These are phyloP conservation scores for Xiphophorus birchmanni DNA, from an alignment of 2,797 vertebrate genomes.

Conservation along the genomic window DNA sequence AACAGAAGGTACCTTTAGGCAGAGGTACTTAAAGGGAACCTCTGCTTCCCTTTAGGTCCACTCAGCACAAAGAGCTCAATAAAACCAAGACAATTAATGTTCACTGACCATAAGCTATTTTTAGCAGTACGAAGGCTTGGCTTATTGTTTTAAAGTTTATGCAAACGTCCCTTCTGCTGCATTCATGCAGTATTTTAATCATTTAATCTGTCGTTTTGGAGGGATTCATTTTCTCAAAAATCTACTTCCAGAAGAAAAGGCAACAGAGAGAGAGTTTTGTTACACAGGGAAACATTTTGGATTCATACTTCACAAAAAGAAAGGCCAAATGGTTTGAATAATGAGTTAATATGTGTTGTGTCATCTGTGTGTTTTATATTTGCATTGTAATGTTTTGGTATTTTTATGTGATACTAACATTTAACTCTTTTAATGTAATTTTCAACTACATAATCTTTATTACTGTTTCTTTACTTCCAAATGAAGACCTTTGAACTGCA, in stretches of 20 bases:
- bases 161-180: not conserved
- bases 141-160: not conserved
- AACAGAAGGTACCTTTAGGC: no score
- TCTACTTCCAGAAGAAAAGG: not conserved
- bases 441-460: no score
- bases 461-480: no score
- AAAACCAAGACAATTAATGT: conserved; percentile 15
- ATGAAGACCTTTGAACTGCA: no score
- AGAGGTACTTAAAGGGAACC: not conserved
- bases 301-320: not conserved
- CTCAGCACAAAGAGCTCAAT: conserved; percentile 14
- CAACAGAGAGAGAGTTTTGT: not conserved
- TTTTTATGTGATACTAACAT: no score
- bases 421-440: no score
- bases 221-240: not conserved
- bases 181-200: not conserved
- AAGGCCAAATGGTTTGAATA: not conserved
- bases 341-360: not conserved
- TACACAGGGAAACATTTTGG: not conserved
- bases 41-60: conserved; percentile 2
- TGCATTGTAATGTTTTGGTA: not conserved
- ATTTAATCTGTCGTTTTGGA: not conserved
- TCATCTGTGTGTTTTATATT: no score
- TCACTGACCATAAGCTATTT: not conserved
- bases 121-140: not conserved